Percentiles rank a stretch among this genome's conserved stretches.
phyloP scores from a whole-genome alignment of 1,140 invertebrate species.

The Centruroides sculpturatus region DNA sequence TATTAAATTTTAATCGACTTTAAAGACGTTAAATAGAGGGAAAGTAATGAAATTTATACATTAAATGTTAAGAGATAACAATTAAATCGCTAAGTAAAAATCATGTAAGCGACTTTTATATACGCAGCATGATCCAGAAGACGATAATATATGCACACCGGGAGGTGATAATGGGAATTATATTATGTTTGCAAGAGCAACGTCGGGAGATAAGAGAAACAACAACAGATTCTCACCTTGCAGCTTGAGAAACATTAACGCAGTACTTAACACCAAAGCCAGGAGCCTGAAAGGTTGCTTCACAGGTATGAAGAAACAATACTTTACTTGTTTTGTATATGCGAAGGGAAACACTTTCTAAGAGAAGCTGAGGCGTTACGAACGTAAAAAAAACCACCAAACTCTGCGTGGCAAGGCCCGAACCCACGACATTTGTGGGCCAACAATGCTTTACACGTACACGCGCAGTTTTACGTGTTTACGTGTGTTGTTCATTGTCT shows the following conservation, averaged over 20 bases:
- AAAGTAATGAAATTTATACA: too few relatives aligned
- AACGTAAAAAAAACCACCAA: too few relatives aligned
- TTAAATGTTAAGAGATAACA: too few relatives aligned
- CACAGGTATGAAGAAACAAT: slow-evolving; percentile 43
- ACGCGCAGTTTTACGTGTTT: neutral
- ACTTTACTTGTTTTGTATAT: neutral
- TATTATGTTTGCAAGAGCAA: slow-evolving; percentile 44
- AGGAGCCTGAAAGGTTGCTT: slow-evolving; percentile 80
- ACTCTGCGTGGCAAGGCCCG: too few relatives aligned
- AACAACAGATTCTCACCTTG: slow-evolving; percentile 91
- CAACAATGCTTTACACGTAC: neutral
- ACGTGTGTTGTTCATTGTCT: too few relatives aligned
- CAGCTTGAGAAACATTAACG: slow-evolving; percentile 85
- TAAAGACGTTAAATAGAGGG: too few relatives aligned
- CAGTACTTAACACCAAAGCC: slow-evolving; percentile 83
- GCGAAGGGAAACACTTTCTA: neutral
- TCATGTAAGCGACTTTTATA: neutral
- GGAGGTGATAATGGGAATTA: slow-evolving; percentile 67
- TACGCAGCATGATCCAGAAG: slow-evolving; percentile 81
- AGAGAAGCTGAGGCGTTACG: neutral
- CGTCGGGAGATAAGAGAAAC: slow-evolving; percentile 88
- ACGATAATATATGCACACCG: slow-evolving; percentile 53
- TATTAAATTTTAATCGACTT: neutral
- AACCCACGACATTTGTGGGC: neutral
- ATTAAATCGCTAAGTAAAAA: too few relatives aligned